Conservation (phyloP, 2,113 vertebrate genomes). For the Gallinago jamesoni region DNA sequence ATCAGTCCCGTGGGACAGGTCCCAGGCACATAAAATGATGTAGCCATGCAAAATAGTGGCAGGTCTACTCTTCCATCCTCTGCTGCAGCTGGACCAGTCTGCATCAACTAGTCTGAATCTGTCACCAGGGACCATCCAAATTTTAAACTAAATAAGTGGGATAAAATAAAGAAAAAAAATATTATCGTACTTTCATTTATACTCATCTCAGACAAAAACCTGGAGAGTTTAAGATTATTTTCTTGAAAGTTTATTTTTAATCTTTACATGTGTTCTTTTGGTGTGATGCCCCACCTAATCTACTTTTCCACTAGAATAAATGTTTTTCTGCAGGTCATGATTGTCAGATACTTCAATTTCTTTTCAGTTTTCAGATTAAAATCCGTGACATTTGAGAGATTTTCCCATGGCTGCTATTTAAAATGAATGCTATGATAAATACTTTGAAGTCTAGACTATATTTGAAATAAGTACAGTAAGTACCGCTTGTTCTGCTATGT, state of each 20-base stretch:
- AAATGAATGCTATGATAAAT: background rate
- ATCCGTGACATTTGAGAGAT: background rate
- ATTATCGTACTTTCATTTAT: background rate
- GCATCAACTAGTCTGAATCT: background rate
- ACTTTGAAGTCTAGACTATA: background rate
- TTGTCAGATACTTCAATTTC: background rate
- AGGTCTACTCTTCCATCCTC: background rate
- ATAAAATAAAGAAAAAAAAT: background rate
- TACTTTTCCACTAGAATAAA: background rate
- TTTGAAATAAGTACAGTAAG: background rate
- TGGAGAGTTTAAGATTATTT: background rate
- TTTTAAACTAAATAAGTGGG: background rate
- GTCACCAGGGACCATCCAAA: background rate
- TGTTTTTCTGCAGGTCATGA: background rate
- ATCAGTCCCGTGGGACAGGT: background rate
- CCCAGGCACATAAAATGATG: background rate
- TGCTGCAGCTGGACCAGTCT: background rate
- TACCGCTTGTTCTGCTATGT: background rate
- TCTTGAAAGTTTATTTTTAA: background rate
- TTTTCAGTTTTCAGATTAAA: background rate
- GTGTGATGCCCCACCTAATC: background rate
- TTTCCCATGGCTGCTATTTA: background rate
- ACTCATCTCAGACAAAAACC: background rate
- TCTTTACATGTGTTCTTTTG: background rate
- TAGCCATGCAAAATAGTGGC: background rate